phyloP scores from a whole-genome alignment of 2,888 invertebrate species.

The Drosophila putrida region DNA sequence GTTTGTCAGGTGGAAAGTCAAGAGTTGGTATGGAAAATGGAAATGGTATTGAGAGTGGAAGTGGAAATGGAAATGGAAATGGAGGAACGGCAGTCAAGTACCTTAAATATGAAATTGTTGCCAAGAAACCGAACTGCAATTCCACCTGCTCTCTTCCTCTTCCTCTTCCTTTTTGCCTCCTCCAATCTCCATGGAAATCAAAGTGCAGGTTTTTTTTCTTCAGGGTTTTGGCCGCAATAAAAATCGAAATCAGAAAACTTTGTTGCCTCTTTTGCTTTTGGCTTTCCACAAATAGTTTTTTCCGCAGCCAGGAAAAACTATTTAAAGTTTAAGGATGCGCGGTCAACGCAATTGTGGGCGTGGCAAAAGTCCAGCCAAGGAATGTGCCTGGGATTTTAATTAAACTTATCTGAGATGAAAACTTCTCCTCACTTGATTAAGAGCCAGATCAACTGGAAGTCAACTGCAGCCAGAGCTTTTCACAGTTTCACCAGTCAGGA shows the following conservation, averaged over 20 bases:
- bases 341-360: slow-evolving; percentile 39
- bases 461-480: slow-evolving; percentile 19
- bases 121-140: slow-evolving; percentile 59
- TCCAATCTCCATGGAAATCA: slow-evolving; percentile 46
- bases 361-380: slow-evolving; percentile 19
- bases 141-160: slow-evolving; percentile 25
- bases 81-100: slow-evolving; percentile 52
- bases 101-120: slow-evolving; percentile 71
- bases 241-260: slow-evolving; percentile 71
- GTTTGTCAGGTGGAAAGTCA: slow-evolving; percentile 38
- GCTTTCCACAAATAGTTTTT: slow-evolving; percentile 15
- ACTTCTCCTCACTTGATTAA: slow-evolving; percentile 57
- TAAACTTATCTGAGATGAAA: slow-evolving; percentile 65
- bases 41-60: slow-evolving; percentile 30
- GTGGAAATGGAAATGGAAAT: background rate
- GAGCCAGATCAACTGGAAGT: slow-evolving; percentile 44
- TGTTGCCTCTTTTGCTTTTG: slow-evolving; percentile 36
- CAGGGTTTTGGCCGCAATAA: slow-evolving; percentile 67
- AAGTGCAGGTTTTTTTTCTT: slow-evolving; percentile 1
- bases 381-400: slow-evolving; percentile 63
- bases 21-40: slow-evolving; percentile 40
- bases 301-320: slow-evolving; percentile 33
- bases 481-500: slow-evolving; percentile 4
- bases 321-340: slow-evolving; percentile 49
- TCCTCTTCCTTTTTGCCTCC: background rate